Evolutionary conservation across 2,888 invertebrate genomes (phyloP).

Genomic region (Abrostola triplasia): DNA sequence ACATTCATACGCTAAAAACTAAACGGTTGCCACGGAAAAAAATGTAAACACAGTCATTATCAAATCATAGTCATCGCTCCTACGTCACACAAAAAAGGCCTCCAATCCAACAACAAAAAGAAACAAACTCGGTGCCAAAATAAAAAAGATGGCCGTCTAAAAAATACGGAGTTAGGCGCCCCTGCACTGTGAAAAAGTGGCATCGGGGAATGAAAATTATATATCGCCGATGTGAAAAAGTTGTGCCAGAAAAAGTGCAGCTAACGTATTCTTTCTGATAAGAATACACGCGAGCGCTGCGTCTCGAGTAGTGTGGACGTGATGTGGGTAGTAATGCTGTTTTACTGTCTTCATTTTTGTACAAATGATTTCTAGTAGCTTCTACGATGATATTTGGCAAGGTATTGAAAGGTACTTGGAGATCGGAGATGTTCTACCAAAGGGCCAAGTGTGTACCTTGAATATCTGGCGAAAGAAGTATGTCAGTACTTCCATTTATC

Average conservation of each 20-base stretch:
- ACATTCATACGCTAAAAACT: constrained; percentile 43
- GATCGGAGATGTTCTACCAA: too few relatives aligned
- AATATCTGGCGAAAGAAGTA: too few relatives aligned
- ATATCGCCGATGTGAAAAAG: constrained; percentile 75
- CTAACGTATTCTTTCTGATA: constrained; percentile 53
- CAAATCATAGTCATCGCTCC: constrained; percentile 38
- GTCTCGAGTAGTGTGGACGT: constrained; percentile 50
- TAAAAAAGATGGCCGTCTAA: constrained; percentile 50
- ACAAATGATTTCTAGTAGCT: neutral
- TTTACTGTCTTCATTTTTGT: neutral
- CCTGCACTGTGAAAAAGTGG: constrained; percentile 77
- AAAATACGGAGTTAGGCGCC: constrained; percentile 69
- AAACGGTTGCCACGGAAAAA: constrained; percentile 50
- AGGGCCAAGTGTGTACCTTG: too few relatives aligned
- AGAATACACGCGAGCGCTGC: constrained; percentile 52
- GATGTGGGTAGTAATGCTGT: neutral
- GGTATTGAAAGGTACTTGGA: too few relatives aligned
- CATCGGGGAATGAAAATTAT: constrained; percentile 77
- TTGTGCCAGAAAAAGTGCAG: constrained; percentile 66
- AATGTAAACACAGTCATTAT: constrained; percentile 59
- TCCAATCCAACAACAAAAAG: constrained; percentile 55
- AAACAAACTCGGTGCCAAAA: constrained; percentile 55
- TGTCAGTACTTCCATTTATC: too few relatives aligned
- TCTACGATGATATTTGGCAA: neutral
- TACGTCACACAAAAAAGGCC: constrained; percentile 40